phyloP scores from a whole-genome alignment of 1,140 invertebrate species.

The Philopotamus ludificatus region DNA sequence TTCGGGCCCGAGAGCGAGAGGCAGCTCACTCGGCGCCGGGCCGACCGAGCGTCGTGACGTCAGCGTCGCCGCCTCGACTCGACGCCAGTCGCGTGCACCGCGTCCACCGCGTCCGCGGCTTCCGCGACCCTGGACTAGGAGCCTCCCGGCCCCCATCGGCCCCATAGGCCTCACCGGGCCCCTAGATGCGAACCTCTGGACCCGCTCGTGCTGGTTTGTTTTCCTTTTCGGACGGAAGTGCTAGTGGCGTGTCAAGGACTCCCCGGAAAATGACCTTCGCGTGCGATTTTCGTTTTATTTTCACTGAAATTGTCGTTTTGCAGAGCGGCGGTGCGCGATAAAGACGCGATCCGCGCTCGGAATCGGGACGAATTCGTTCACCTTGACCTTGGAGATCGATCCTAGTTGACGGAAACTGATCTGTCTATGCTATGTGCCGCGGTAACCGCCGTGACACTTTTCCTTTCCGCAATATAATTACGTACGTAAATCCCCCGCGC shows the following conservation, averaged over 20 bases:
- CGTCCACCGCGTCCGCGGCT: not conserved
- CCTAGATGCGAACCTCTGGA: not conserved
- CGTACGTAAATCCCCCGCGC: too few relatives aligned
- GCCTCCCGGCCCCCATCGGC: not conserved
- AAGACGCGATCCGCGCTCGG: too few relatives aligned
- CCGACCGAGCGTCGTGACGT: conserved; percentile 7
- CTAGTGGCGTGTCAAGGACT: not conserved
- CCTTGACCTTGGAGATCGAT: too few relatives aligned
- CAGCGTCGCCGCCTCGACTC: not conserved
- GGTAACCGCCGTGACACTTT: too few relatives aligned
- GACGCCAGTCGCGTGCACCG: not conserved
- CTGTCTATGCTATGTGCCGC: too few relatives aligned
- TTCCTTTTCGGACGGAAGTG: not conserved
- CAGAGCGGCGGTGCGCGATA: not conserved
- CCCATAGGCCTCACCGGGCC: not conserved
- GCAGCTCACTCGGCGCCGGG: conserved; percentile 12
- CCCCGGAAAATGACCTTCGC: not conserved
- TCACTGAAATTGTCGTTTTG: not conserved
- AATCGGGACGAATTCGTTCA: too few relatives aligned
- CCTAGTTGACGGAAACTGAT: too few relatives aligned
- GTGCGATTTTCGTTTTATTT: not conserved
- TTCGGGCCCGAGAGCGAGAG: conserved; percentile 12
- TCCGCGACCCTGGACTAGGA: not conserved
- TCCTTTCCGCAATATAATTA: too few relatives aligned
- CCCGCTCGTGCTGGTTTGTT: not conserved